Evolutionary conservation across 2,113 vertebrate genomes (phyloP).

Genomic region (Dromaius novaehollandiae): DNA sequence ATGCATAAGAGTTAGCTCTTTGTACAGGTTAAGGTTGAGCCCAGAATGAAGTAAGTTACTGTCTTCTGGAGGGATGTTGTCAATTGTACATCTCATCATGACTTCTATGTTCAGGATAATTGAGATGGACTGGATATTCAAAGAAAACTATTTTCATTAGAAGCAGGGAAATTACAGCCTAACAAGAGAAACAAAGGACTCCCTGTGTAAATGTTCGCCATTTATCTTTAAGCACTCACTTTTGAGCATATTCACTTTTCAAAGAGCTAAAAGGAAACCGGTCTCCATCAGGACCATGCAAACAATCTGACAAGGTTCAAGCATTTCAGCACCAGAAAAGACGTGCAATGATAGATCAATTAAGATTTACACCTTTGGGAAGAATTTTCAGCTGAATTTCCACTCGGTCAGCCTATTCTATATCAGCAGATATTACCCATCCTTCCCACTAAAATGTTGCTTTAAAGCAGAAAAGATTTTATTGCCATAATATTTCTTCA

Average conservation of each 20-base stretch:
- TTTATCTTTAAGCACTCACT: slow-evolving; percentile 10
- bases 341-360: slow-evolving; percentile 30
- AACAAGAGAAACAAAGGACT: background rate
- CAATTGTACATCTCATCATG: background rate
- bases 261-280: slow-evolving; percentile 14
- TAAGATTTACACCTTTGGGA: slow-evolving; percentile 31
- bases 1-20: background rate
- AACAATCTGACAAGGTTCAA: slow-evolving; percentile 24
- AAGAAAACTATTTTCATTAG: background rate
- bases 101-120: background rate
- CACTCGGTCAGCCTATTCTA: slow-evolving; percentile 13
- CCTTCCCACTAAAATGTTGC: background rate
- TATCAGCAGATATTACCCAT: slow-evolving; percentile 3
- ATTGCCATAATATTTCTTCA: background rate
- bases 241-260: background rate
- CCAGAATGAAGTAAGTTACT: background rate
- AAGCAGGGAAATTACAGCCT: background rate
- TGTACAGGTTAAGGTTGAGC: background rate
- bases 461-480: slow-evolving; percentile 1
- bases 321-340: slow-evolving; percentile 17
- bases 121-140: background rate
- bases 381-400: background rate
- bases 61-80: background rate
- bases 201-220: background rate
- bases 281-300: slow-evolving; percentile 1